phyloP scores from a whole-genome alignment of 92 coral and sea anemone species.

The Palythoa grandis region DNA sequence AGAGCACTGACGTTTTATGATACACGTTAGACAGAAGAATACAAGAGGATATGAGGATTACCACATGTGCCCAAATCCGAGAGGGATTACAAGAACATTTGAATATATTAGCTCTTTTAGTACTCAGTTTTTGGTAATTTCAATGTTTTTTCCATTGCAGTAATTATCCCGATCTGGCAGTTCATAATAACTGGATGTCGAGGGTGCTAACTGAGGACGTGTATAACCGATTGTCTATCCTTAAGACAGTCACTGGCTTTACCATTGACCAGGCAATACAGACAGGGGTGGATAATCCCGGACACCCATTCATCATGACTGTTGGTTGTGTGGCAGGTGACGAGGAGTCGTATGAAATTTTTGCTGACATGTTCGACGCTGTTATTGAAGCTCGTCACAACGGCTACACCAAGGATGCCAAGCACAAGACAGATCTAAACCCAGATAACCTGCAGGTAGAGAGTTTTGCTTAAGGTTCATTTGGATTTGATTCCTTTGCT shows the following conservation, averaged over 20 bases:
- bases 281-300: constrained; percentile 93
- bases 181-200: constrained; percentile 91
- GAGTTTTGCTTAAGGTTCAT: neutral
- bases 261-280: constrained; percentile 86
- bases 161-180: constrained; percentile 73
- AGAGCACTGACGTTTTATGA: too few species aligned
- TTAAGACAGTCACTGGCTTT: constrained; percentile 82
- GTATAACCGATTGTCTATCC: constrained; percentile 63
- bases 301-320: constrained; percentile 89
- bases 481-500: neutral
- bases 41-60: too few species aligned
- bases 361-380: constrained; percentile 83
- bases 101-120: too few species aligned
- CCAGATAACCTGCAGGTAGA: constrained; percentile 65
- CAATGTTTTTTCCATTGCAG: neutral
- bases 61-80: too few species aligned
- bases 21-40: too few species aligned
- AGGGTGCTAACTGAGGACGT: constrained; percentile 71
- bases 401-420: constrained; percentile 77
- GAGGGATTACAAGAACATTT: too few species aligned
- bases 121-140: neutral
- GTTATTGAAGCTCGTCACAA: constrained; percentile 89
- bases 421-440: constrained; percentile 86
- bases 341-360: constrained; percentile 77
- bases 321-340: constrained; percentile 98